Evolutionary conservation across 2,888 invertebrate species (phyloP).

Genomic region (Scelioninae gen. 2): DNA sequence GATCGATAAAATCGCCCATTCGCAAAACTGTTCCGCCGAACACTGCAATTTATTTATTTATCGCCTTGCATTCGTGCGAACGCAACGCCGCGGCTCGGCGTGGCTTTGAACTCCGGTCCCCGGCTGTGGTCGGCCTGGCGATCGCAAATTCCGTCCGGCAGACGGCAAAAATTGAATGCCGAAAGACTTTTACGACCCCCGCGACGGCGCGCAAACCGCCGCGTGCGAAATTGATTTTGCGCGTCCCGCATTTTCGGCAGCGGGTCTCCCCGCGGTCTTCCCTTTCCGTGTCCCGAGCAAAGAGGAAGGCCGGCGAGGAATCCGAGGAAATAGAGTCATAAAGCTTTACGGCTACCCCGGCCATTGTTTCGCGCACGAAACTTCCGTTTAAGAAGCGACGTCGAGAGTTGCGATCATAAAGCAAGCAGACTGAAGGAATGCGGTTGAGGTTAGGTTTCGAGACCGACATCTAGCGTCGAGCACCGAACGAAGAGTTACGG

Average conservation of each 20-base stretch:
- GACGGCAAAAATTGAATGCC: slow-evolving; percentile 60
- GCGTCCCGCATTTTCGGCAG: slow-evolving; percentile 52
- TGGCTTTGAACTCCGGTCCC: slow-evolving; percentile 47
- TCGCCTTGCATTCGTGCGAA: slow-evolving; percentile 41
- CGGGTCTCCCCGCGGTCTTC: slow-evolving; percentile 21
- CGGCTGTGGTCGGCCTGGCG: slow-evolving; percentile 48
- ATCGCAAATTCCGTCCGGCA: slow-evolving; percentile 57
- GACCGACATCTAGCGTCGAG: no score
- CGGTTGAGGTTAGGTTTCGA: slow-evolving; percentile 37
- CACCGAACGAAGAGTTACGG: no score
- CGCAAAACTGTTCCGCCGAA: slow-evolving; percentile 1
- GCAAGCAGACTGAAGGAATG: slow-evolving; percentile 27
- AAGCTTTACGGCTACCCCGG: slow-evolving; percentile 69
- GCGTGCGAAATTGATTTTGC: slow-evolving; percentile 69
- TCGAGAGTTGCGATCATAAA: no score
- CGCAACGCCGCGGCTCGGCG: slow-evolving; percentile 31
- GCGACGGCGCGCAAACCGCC: slow-evolving; percentile 51
- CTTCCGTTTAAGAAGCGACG: slow-evolving; percentile 69
- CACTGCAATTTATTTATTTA: slow-evolving; percentile 46
- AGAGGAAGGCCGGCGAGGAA: slow-evolving; percentile 27
- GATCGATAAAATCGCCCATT: no score
- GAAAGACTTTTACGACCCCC: slow-evolving; percentile 59
- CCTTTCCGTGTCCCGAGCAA: slow-evolving; percentile 22
- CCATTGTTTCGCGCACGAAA: slow-evolving; percentile 70
- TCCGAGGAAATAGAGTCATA: slow-evolving; percentile 70